Evolutionary conservation across 2,113 vertebrate genomes (phyloP), one percentile per base, ranked within the genome.

Genomic region (Myotis brandtii): DNA sequence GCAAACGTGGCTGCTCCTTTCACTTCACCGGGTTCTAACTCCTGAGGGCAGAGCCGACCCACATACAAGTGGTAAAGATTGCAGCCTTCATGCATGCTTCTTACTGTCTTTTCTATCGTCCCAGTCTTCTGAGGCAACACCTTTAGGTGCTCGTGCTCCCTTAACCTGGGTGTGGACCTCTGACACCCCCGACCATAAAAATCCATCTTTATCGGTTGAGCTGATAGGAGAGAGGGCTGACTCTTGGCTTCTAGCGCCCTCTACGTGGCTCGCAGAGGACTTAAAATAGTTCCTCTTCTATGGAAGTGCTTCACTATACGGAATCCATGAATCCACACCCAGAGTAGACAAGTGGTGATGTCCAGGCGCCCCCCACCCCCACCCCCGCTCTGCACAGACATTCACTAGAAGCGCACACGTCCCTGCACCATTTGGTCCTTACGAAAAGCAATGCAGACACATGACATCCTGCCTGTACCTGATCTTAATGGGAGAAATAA

Each of bases 401-500:
- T 50, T 50, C n/a, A 32, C 73, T 46, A 82, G 67, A 32, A 85
- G 43, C 4, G n/a, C 3, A 17, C 43, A 59, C 64, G 1, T 13
- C 46, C 64, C 94, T 34, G 64, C 62, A 54, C 73, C 50, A 10
- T 90, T n/a, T 7, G 14, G 21, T 70, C 37, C 70, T 89, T 84
- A 52, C 37, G 23, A 82, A 50, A 92, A 67, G 59, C 73, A 48
- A 8, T 14, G 5, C 67, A 69, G n/a, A 9, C 40, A 6, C 40
- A 27, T 25, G 14, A 66, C 17, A n/a, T 72, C 69, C 76, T 87
- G 9, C 46, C 48, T 66, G 46, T 16, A 94, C 0, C 73, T 54
- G 85, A 94, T 20, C 73, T 79, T 89, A 21, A 83, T 50, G 50
- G 56, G 59, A 96, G 70, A 83, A 86, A 6, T 64, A 32, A 89